Evolutionary conservation across 2,113 vertebrate species (phyloP).

Genomic region (Hypocryptadius cinnamomeus): DNA sequence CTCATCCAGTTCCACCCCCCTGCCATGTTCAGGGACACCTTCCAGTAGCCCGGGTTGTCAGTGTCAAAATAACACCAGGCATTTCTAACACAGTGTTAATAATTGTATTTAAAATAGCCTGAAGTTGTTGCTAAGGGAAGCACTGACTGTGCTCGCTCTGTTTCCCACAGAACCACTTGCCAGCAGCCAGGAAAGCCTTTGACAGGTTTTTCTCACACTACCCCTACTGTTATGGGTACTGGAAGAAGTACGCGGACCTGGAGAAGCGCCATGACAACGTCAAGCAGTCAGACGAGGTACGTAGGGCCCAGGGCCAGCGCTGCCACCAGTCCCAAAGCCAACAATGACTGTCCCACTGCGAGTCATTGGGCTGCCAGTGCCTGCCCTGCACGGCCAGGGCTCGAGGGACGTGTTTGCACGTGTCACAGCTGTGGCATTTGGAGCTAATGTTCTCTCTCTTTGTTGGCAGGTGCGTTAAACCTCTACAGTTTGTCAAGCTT

Average conservation of each 20-base stretch:
- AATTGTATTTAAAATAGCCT: accelerated
- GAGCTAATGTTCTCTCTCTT: slow-evolving; percentile 85
- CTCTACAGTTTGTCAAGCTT: slow-evolving; percentile 86
- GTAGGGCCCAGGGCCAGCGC: slow-evolving; percentile 51
- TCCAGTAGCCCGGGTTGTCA: accelerated
- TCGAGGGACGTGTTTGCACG: slow-evolving; percentile 74
- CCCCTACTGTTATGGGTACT: slow-evolving; percentile 98
- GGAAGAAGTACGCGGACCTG: slow-evolving; percentile 98
- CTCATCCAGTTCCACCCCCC: background rate
- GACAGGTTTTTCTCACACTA: slow-evolving; percentile 93
- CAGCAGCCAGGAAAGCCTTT: slow-evolving; percentile 86
- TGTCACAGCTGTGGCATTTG: slow-evolving; percentile 77
- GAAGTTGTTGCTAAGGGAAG: background rate
- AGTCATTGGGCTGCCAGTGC: slow-evolving; percentile 71
- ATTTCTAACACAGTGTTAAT: background rate
- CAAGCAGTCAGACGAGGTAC: slow-evolving; percentile 93
- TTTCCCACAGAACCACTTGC: slow-evolving; percentile 81
- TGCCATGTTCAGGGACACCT: background rate
- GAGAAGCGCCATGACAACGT: slow-evolving; percentile 88
- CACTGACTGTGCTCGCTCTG: background rate
- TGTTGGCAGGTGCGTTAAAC: slow-evolving; percentile 87
- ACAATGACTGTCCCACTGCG: slow-evolving; percentile 47
- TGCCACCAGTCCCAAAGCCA: slow-evolving; percentile 68
- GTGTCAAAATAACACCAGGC: accelerated
- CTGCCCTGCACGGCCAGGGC: slow-evolving; percentile 64